Conservation (phyloP, 2,113 vertebrate genomes). For the Ahaetulla prasina region DNA sequence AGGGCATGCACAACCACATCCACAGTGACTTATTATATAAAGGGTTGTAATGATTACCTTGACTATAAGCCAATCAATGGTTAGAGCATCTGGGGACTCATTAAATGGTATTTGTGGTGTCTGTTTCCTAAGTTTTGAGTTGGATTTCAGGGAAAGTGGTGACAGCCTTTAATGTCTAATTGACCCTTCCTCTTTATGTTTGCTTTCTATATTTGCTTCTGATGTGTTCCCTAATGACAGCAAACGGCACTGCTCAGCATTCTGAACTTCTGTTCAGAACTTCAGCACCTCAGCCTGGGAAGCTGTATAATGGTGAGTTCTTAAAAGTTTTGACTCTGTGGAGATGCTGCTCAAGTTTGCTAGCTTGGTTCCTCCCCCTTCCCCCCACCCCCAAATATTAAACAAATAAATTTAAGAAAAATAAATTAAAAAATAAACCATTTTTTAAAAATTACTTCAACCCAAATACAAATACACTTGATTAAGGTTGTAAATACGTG, state of each 20-base stretch:
- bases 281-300: slow-evolving; percentile 92
- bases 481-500: background rate
- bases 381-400: background rate
- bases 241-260: slow-evolving; percentile 95
- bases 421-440: background rate
- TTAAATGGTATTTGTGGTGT: slow-evolving; percentile 75
- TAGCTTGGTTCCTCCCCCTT: background rate
- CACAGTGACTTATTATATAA: slow-evolving; percentile 62
- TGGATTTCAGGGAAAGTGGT: slow-evolving; percentile 69
- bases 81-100: slow-evolving; percentile 71
- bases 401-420: background rate
- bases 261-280: slow-evolving; percentile 92
- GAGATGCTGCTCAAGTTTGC: background rate
- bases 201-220: slow-evolving; percentile 63
- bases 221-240: slow-evolving; percentile 73
- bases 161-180: slow-evolving; percentile 81
- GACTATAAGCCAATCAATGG: slow-evolving; percentile 73
- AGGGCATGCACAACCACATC: slow-evolving; percentile 58
- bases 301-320: slow-evolving; percentile 93
- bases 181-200: slow-evolving; percentile 76
- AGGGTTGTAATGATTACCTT: slow-evolving; percentile 71
- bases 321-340: rapidly evolving
- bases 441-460: background rate
- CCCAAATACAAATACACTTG: background rate
- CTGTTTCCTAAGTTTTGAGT: slow-evolving; percentile 66